Base-by-base conservation (phyloP, 1,140 invertebrate species). In the Andricus grossulariae region DNA sequence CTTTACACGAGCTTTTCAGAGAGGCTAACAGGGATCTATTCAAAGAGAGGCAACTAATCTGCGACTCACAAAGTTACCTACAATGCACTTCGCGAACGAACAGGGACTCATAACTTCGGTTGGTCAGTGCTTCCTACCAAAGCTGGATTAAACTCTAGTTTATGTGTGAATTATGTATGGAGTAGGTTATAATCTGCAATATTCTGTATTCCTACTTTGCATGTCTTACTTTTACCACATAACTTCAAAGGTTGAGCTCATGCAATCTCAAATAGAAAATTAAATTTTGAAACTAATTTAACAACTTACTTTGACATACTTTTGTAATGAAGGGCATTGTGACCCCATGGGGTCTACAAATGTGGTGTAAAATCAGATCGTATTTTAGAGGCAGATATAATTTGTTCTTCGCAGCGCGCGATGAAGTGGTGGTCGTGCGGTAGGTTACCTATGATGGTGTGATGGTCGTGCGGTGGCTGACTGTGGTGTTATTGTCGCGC, bases 31-130 rank as follows among this genome's bases (percentile, higher is more conserved):
- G 25, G 73, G 71, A 79, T 79, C 70, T 76, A 76, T 79, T 72
- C 70, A 71, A 74, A 32, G 50, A 52, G 50, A 52, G 71, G 66
- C 76, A 54, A 75, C 76, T 84, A 84, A 84, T 83, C 81, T 73
- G 79, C 73, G 60, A 83, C 52, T 75, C 78, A 74, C 74, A 80
- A 3, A 80, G 74, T 79, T 82, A 79, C 75, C 78, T 74, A 76
- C 72, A 74, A 74, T 79, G 74, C 70, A 82, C 78, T 72, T 81
- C 70, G 70, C 71, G 52, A 60, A 21, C 72, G 73, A 70, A 73
- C 60, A 77, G 81, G 77, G 78, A 82, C 85, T 83, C 78, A 79
- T 84, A 84, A 87, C 81, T 85, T 80, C 74, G 25, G 73, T 54
- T 74, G 71, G 80, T 74, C 60, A 71, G 74, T 55, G 52, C 49